Evolutionary conservation across 2,888 invertebrate genomes (phyloP), one percentile per base, ranked within the genome.

Genomic region (Dolichomitus sp.): DNA sequence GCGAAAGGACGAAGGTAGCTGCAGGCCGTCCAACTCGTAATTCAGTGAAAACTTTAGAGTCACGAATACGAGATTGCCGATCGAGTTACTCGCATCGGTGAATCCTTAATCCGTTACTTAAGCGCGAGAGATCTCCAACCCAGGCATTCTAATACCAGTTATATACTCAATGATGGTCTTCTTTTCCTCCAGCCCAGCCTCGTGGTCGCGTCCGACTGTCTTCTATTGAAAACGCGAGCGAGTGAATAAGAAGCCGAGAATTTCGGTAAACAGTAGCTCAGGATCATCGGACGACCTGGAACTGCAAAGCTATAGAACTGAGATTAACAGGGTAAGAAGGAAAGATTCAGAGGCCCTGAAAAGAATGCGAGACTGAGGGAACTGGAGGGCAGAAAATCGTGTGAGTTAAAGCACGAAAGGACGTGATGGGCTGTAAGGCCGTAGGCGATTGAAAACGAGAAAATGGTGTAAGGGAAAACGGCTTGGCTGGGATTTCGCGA

Each of bases 31-130:
- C 73, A 61, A 82, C 63, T 82, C 78, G 74, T 74, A 82, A 78
- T 78, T 74, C 65, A 57, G 72, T 59, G 57, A 74, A 84, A 82
- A 61, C 72, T 82, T 81, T 66, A n/a, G 76, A 78, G 66, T 66
- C 69, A 52, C 72, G 74, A 75, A 84, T 78, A 69, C 77, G 70
- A 81, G 76, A 82, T 84, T 84, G 78, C 77, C 81, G 79, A 86
- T 84, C 69, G 83, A 85, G 80, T 82, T 82, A 70, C 42, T 63
- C 70, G 69, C 75, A 80, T 81, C 74, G 76, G 66, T 61, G 77
- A 74, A 77, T 80, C 68, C 73, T 70, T 80, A 83, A 86, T 83
- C 59, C 83, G 78, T 86, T 79, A 66, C 76, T 80, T 57, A 48
- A 77, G 50, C 65, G 37, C 37, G 54, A 42, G 70, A 79, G 61